phyloP scores from a whole-genome alignment of 2,113 vertebrate species.

The Dromiciops gliroides region DNA sequence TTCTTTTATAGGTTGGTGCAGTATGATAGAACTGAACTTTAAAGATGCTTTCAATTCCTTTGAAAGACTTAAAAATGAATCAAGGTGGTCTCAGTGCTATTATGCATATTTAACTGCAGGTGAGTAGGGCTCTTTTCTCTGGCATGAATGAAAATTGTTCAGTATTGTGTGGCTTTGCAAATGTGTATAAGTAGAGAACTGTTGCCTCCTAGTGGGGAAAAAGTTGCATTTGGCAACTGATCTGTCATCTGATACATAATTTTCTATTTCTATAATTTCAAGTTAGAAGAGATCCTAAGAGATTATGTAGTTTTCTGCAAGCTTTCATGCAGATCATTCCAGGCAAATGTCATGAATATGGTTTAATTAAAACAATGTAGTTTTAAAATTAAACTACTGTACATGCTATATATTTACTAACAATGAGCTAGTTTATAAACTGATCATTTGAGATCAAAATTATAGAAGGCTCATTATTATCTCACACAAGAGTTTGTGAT shows the following conservation, averaged over 20 bases:
- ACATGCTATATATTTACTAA: neutral
- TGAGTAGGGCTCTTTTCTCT: constrained; percentile 65
- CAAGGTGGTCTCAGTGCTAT: constrained; percentile 99
- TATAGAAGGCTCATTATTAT: neutral
- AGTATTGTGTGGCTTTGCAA: fast-evolving
- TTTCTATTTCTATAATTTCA: neutral
- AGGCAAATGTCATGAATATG: neutral
- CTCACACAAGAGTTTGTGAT: constrained; percentile 12
- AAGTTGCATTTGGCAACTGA: neutral
- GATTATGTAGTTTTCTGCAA: neutral
- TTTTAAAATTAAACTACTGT: neutral
- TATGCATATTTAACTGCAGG: constrained; percentile 98
- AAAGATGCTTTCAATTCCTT: constrained; percentile 94
- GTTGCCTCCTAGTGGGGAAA: constrained; percentile 69
- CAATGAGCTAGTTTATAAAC: neutral
- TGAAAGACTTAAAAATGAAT: constrained; percentile 96
- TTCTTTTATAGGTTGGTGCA: constrained; percentile 94
- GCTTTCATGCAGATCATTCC: neutral
- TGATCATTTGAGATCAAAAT: neutral
- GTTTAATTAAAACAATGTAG: neutral
- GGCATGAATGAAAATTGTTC: neutral
- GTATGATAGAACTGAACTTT: constrained; percentile 99
- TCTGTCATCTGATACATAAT: neutral
- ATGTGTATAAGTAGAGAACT: neutral
- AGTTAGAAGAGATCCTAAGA: neutral